These are phyloP conservation scores for Cyprinus carpio DNA, from an alignment of 2,113 vertebrate species.

Conservation along the genomic window DNA sequence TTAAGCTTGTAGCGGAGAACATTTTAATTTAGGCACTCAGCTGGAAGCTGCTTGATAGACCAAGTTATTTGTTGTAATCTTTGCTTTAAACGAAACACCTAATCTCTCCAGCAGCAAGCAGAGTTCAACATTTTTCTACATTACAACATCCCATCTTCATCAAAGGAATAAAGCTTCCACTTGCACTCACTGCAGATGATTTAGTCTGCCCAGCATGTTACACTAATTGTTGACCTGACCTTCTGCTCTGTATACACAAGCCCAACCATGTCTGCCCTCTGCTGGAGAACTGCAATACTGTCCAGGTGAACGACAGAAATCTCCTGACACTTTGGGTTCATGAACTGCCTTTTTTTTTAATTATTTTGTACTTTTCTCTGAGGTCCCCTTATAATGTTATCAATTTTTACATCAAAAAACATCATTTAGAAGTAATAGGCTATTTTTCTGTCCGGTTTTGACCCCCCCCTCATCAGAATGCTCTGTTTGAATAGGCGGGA, in stretches of 20 bases:
- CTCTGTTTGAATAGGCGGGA: no score
- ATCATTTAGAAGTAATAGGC: no score
- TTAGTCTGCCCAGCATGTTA: not conserved
- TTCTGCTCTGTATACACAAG: not conserved
- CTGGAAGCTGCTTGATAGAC: not conserved
- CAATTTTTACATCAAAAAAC: no score
- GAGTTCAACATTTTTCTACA: not conserved
- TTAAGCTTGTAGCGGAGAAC: not conserved
- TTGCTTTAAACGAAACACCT: not conserved
- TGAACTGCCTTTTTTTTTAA: no score
- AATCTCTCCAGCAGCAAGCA: not conserved
- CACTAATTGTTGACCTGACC: not conserved
- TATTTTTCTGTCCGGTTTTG: no score
- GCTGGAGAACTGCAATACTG: not conserved
- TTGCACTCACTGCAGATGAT: not conserved
- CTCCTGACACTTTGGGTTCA: no score
- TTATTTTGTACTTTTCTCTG: no score
- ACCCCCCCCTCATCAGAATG: no score
- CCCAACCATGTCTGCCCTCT: conserved; percentile 17
- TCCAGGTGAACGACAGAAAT: not conserved
- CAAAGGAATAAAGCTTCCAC: not conserved
- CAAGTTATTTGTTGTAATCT: not conserved
- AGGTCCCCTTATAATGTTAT: no score
- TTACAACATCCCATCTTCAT: not conserved
- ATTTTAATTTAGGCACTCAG: not conserved